A percentile compares a stretch with the other conserved stretches of the same genome.
phyloP scores from a whole-genome alignment of 2,888 invertebrate species.

The Drosophila buzzatii region DNA sequence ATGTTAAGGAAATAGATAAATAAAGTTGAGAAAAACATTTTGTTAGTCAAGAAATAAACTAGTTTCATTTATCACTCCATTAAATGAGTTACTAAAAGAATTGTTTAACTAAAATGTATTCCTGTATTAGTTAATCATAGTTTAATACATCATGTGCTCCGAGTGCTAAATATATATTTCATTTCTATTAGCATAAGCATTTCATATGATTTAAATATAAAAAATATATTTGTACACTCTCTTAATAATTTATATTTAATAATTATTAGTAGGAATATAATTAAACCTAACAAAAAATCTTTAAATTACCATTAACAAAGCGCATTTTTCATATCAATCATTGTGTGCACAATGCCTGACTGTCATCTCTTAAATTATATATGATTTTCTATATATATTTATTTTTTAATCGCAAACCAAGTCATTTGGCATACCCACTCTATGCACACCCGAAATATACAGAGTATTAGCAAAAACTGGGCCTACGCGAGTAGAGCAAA shows the following conservation, averaged over 20 bases:
- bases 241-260: no score
- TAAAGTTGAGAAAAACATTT: neutral
- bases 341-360: neutral
- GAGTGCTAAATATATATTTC: neutral
- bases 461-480: constrained; percentile 8
- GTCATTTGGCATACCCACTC: neutral
- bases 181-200: neutral
- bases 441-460: neutral
- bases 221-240: neutral
- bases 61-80: neutral
- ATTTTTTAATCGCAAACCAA: neutral
- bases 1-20: neutral
- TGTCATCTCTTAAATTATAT: neutral
- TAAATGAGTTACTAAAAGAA: neutral
- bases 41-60: neutral
- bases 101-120: neutral
- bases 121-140: neutral
- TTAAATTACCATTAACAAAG: neutral
- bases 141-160: neutral
- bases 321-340: no score
- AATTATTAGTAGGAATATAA: no score
- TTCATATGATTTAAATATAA: neutral
- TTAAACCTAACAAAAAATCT: neutral
- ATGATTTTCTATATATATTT: neutral
- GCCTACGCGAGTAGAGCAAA: constrained; percentile 9